These are phyloP conservation scores for Allophyes oxyacanthae DNA, from an alignment of 2,888 invertebrate genomes.

Conservation along the genomic window DNA sequence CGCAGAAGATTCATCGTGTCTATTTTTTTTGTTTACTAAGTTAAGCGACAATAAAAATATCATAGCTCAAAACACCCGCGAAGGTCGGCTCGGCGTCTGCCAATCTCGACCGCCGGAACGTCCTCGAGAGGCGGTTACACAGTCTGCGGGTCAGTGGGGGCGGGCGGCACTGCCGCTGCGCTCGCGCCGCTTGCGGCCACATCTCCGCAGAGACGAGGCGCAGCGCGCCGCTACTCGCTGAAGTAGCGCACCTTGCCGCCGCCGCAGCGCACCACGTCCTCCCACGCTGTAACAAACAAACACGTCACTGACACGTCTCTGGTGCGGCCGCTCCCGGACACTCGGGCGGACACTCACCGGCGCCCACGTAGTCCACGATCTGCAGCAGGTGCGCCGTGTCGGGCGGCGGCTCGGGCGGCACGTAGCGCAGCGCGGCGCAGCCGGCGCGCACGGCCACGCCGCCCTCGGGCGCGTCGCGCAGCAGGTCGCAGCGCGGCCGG, in stretches of 20 bases:
- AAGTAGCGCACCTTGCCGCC: slow-evolving; percentile 84
- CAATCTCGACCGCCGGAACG: not conserved
- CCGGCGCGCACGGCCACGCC: slow-evolving; percentile 50
- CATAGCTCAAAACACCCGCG: slow-evolving; percentile 26
- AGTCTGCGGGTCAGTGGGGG: not conserved
- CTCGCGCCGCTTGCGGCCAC: slow-evolving; percentile 13
- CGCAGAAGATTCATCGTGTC: slow-evolving; percentile 33
- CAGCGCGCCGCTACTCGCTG: slow-evolving; percentile 73
- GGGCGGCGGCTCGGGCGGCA: slow-evolving; percentile 67
- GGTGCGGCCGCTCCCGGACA: not conserved
- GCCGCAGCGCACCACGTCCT: slow-evolving; percentile 90
- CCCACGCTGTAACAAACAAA: slow-evolving; percentile 91
- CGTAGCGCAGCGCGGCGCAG: slow-evolving; percentile 69
- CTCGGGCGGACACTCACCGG: slow-evolving; percentile 61
- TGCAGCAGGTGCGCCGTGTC: slow-evolving; percentile 67
- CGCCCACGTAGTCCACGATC: slow-evolving; percentile 79
- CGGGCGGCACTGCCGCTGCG: slow-evolving; percentile 1
- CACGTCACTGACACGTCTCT: not conserved
- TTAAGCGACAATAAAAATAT: slow-evolving; percentile 30
- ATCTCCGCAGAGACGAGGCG: slow-evolving; percentile 1
- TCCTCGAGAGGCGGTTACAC: slow-evolving; percentile 2
- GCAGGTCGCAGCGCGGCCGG: slow-evolving; percentile 70
- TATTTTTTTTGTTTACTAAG: slow-evolving; percentile 15
- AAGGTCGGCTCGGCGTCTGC: slow-evolving; percentile 1
- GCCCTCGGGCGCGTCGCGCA: slow-evolving; percentile 64